Conservation (phyloP, 1,140 invertebrate species). For the Hestina assimilis region DNA sequence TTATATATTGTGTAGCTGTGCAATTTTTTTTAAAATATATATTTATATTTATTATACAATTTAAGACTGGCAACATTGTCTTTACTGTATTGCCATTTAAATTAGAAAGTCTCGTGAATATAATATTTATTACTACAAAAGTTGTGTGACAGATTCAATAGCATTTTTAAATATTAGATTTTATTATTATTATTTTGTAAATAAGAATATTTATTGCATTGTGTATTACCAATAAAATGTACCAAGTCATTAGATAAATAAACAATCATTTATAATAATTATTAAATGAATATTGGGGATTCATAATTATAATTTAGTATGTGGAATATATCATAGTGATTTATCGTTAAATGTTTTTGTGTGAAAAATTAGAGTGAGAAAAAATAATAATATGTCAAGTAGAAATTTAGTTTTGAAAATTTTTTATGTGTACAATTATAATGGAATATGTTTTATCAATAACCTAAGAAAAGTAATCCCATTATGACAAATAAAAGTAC, state of each 20-base stretch:
- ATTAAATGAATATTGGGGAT: background rate
- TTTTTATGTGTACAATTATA: too few species aligned
- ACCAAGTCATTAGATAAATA: conserved; percentile 27
- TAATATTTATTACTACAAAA: too few species aligned
- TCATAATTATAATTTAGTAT: background rate
- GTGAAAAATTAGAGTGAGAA: too few species aligned
- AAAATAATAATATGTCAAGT: too few species aligned
- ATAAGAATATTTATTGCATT: conserved; percentile 21
- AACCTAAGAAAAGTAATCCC: too few species aligned
- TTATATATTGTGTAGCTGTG: conserved; percentile 2
- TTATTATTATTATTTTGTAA: conserved; percentile 17
- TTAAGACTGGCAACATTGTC: conserved; percentile 16
- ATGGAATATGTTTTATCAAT: too few species aligned
- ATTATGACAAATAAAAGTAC: too few species aligned
- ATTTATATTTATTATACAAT: background rate
- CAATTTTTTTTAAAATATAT: background rate
- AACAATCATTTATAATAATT: conserved; percentile 2
- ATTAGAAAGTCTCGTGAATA: background rate
- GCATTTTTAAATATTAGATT: conserved; percentile 17
- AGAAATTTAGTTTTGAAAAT: too few species aligned
- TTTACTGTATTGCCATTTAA: conserved; percentile 15
- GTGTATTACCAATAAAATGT: conserved; percentile 10
- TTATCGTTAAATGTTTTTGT: too few species aligned
- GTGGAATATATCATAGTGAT: too few species aligned
- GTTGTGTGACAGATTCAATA: conserved; percentile 11